phyloP scores from a whole-genome alignment of 1,140 invertebrate species.

The Nylanderia fulva region DNA sequence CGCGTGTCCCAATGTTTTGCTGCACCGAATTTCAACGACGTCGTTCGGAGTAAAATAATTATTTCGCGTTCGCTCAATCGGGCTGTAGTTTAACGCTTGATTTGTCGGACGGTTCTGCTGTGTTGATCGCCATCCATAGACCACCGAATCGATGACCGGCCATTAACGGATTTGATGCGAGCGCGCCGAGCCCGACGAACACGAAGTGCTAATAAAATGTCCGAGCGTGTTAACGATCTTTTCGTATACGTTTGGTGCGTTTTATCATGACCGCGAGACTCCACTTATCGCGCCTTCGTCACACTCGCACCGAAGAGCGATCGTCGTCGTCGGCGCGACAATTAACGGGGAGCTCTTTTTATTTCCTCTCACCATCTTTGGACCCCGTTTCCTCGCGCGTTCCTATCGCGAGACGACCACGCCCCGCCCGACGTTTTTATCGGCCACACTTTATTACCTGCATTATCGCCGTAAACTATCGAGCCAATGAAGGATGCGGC shows the following conservation, averaged over 20 bases:
- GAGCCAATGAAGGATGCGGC: slow-evolving; percentile 41
- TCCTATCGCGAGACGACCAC: slow-evolving; percentile 14
- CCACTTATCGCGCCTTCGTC: slow-evolving; percentile 26
- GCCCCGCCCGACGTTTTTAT: slow-evolving; percentile 58
- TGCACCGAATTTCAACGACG: background rate
- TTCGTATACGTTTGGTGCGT: slow-evolving; percentile 33
- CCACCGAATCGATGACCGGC: slow-evolving; percentile 60
- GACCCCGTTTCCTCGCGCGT: slow-evolving; percentile 26
- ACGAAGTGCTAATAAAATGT: slow-evolving; percentile 77
- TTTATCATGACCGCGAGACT: slow-evolving; percentile 65
- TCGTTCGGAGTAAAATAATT: slow-evolving; percentile 59
- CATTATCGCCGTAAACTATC: slow-evolving; percentile 43
- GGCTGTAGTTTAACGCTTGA: slow-evolving; percentile 55
- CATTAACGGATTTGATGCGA: slow-evolving; percentile 69
- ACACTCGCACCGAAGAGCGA: background rate
- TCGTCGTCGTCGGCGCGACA: slow-evolving; percentile 25
- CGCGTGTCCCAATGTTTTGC: background rate
- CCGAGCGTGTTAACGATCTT: slow-evolving; percentile 73
- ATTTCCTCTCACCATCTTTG: slow-evolving; percentile 28
- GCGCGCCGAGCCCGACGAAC: slow-evolving; percentile 13
- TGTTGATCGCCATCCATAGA: slow-evolving; percentile 56
- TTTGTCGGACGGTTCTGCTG: slow-evolving; percentile 41
- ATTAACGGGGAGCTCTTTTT: slow-evolving; percentile 39
- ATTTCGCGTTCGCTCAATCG: slow-evolving; percentile 33
- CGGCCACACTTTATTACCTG: slow-evolving; percentile 53